A percentile compares a stretch with the other conserved stretches of the same genome.
Evolutionary conservation across 2,113 vertebrate genomes (phyloP).

Genomic region (Coryphaenoides rupestris): DNA sequence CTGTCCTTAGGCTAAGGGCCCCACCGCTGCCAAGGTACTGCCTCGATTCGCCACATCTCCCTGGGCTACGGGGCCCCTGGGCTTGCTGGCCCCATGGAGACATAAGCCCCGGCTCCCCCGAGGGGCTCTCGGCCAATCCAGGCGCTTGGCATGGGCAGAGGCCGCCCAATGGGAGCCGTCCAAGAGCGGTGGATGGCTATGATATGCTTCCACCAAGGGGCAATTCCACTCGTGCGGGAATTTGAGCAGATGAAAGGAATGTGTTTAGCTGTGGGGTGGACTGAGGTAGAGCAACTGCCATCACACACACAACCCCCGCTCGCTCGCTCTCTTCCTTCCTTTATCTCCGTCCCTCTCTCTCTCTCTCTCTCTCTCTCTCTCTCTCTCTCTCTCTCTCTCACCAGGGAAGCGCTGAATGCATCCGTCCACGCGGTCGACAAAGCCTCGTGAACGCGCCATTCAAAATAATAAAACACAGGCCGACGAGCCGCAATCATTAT

Average conservation of each 20-base stretch:
- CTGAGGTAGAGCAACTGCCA: constrained; percentile 31
- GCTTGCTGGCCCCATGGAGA: constrained; percentile 76
- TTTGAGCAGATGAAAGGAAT: constrained; percentile 74
- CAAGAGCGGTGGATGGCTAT: constrained; percentile 71
- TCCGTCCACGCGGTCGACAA: no score
- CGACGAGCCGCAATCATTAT: no score
- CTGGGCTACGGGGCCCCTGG: constrained; percentile 65
- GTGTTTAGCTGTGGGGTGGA: constrained; percentile 59
- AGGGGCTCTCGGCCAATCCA: constrained; percentile 73
- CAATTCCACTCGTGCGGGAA: constrained; percentile 67
- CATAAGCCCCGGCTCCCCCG: constrained; percentile 66
- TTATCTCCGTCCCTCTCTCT: neutral
- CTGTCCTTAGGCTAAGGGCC: constrained; percentile 65
- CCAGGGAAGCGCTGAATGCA: no score
- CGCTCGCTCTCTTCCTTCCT: constrained; percentile 2
- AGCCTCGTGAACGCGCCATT: no score
- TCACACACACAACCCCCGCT: constrained; percentile 24
- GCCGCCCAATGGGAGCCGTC: constrained; percentile 60
- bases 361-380: neutral
- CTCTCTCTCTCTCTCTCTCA: no score
- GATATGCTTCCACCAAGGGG: constrained; percentile 74
- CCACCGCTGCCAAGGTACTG: constrained; percentile 67
- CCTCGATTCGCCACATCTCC: constrained; percentile 70
- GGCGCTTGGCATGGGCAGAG: constrained; percentile 67
- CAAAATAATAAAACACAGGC: no score